Evolutionary conservation across 2,797 vertebrate species (phyloP), one percentile per base, ranked within the genome.

Genomic region (Neomorphus geoffroyi): DNA sequence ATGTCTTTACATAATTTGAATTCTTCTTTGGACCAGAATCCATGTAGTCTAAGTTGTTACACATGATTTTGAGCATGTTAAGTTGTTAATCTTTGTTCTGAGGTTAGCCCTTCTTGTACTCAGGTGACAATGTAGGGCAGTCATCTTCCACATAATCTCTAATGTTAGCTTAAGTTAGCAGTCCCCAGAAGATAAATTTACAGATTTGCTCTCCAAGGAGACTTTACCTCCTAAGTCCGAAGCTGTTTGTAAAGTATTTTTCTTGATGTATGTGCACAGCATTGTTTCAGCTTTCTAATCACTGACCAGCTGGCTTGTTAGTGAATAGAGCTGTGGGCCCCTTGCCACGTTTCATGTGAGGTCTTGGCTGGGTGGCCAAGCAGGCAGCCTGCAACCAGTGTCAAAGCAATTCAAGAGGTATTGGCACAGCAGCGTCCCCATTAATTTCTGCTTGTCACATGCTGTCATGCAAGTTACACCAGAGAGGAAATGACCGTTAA

Each of bases 311-410:
- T 99, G 99, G 98, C 98, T 97, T 96, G 98, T 97, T 97, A 98
- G 98, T 99, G 98, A 99, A 99, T 99, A 98, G 98, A 97, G 96
- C 98, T 88, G 97, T 92, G 98, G 99, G 99, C 99, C 98, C 97
- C 95, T 98, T 98, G 98, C 99, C 99, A 99, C 98, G 93, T 99
- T 98, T 99, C 98, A 99, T 99, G 99, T 99, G 99, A 99, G 99
- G 99, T 99, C 99, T 99, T 99, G 99, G 99, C 98, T 98, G 97
- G 97, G 98, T 98, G 97, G 97, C 98, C 96, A 97, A 97, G 97
- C 98, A 98, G 98, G 98, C 98, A 97, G 98, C 98, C 98, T 97
- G 98, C 98, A 98, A 98, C 98, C 97, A 97, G 97, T 98, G 98
- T 98, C 98, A 97, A 85, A 94, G 96, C 97, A 97, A 98, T 98